These are phyloP conservation scores for Epinotia bilunana DNA, from an alignment of 2,888 invertebrate species.

Conservation along the genomic window DNA sequence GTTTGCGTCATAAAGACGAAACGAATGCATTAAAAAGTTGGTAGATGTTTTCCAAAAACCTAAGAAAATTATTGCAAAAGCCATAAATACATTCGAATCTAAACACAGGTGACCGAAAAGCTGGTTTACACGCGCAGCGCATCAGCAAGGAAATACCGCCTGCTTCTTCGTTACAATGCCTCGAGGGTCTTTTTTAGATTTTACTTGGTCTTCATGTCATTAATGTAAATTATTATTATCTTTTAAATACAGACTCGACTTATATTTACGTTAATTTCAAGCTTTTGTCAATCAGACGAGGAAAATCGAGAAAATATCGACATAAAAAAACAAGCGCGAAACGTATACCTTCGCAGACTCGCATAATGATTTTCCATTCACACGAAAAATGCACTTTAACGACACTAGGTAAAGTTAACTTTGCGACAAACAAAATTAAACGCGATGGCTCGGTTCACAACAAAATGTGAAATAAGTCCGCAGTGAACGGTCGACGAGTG, in stretches of 20 bases:
- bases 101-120: no score
- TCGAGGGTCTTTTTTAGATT: no score
- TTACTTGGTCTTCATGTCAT: no score
- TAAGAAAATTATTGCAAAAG: no score
- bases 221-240: no score
- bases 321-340: neutral
- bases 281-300: slow-evolving; percentile 1
- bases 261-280: neutral
- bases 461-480: slow-evolving; percentile 12
- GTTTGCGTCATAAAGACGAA: no score
- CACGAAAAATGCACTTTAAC: neutral
- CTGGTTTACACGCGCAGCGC: no score
- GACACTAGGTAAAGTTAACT: neutral
- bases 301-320: slow-evolving; percentile 8
- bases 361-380: neutral
- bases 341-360: neutral
- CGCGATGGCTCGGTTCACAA: neutral
- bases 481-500: slow-evolving; percentile 12
- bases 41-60: neutral
- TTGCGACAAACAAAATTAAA: neutral
- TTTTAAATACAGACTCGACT: neutral
- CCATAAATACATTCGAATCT: neutral
- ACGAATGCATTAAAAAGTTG: no score
- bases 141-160: no score
- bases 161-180: no score